Conservation (phyloP, 2,113 vertebrate species). For the Nanorana parkeri region DNA sequence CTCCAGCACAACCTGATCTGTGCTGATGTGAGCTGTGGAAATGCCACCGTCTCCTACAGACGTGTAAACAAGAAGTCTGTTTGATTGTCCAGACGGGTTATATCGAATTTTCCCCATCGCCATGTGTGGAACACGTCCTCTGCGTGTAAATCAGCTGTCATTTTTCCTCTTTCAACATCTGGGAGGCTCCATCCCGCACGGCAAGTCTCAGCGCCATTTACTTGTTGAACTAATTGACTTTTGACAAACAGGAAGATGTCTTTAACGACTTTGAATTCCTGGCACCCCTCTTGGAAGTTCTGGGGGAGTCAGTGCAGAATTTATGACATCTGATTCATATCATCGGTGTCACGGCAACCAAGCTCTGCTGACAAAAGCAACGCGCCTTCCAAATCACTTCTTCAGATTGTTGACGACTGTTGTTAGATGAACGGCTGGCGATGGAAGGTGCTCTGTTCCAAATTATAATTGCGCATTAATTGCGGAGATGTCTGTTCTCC, state of each 20-base stretch:
- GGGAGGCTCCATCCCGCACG: not conserved
- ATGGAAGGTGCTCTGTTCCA: too few relatives aligned
- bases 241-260: constrained; percentile 29
- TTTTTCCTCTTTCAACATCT: constrained; percentile 1
- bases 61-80: not conserved
- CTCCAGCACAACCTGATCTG: too few relatives aligned
- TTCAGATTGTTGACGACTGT: not conserved
- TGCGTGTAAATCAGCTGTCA: not conserved
- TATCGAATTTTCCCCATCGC: not conserved
- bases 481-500: too few relatives aligned
- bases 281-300: not conserved
- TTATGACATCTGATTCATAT: constrained; percentile 29
- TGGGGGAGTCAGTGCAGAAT: not conserved
- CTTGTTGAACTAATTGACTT: constrained; percentile 25
- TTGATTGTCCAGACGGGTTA: not conserved
- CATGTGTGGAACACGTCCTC: not conserved
- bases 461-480: too few relatives aligned
- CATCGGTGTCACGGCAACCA: constrained; percentile 4
- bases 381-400: not conserved
- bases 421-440: too few relatives aligned
- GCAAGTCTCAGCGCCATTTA: not conserved
- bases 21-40: too few relatives aligned
- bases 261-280: constrained; percentile 17
- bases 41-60: not conserved
- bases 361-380: not conserved